A percentile compares a stretch with the other conserved stretches of the same genome.
Evolutionary conservation across 1,140 invertebrate species (phyloP).

Genomic region (Leptonema lineaticorne): DNA sequence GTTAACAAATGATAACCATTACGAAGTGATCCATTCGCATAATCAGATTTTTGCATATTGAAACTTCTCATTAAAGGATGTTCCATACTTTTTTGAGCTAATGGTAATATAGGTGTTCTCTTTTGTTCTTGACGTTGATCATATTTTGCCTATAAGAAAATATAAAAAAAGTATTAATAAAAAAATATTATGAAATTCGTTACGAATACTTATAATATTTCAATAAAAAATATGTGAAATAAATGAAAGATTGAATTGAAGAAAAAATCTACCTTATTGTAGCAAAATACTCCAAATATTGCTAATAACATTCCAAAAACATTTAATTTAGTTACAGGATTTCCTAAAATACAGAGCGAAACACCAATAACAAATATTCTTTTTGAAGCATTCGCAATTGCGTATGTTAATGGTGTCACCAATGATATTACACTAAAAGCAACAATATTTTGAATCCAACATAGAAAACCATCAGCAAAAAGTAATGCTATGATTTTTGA

Average conservation of each 20-base stretch:
- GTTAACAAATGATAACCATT: constrained; percentile 39
- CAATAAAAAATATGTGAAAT: not conserved
- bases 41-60: constrained; percentile 39
- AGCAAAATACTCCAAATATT: constrained; percentile 84
- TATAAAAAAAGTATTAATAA: not conserved
- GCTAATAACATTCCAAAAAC: constrained; percentile 89
- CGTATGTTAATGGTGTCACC: constrained; percentile 91
- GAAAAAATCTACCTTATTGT: constrained; percentile 70
- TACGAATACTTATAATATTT: too few species aligned
- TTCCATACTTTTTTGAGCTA: constrained; percentile 32
- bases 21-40: constrained; percentile 31
- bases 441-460: constrained; percentile 93
- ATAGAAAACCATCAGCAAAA: constrained; percentile 81
- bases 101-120: constrained; percentile 56
- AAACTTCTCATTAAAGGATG: constrained; percentile 39
- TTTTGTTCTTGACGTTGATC: constrained; percentile 63
- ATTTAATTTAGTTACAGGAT: constrained; percentile 88
- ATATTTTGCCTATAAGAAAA: constrained; percentile 66
- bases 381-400: constrained; percentile 95
- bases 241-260: not conserved
- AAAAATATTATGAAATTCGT: not conserved
- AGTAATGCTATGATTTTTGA: constrained; percentile 64
- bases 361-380: constrained; percentile 89
- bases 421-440: constrained; percentile 90
- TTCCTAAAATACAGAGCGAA: constrained; percentile 85